Base-by-base conservation (phyloP, 2,113 vertebrate species). In the Silurus glanis region DNA sequence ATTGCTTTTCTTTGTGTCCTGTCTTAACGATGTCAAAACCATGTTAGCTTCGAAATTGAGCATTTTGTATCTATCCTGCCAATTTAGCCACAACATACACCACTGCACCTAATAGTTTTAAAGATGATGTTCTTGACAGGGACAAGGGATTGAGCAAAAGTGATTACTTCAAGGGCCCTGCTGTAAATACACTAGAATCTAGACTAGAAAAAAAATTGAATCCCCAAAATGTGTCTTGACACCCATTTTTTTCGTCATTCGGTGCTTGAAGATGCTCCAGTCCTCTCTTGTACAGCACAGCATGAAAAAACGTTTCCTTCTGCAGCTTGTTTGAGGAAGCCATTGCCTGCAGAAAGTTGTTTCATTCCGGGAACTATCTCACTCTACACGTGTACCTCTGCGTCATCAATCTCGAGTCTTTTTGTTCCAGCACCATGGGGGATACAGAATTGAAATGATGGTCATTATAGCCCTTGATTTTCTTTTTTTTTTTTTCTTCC, bases 401-500 rank as follows among this genome's bases (percentile, higher is more conserved):
- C 58, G 21, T 71, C 53, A 83, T 80, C 74, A 87, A 80, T 86
- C 76, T 59, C 23, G 37, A 23, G 59, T 83, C 79, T 87, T 80
- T 69, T 76, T 83, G 61, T 88, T 16, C 61, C 58, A 58, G 58
- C 82, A 16, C 86, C 85, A 83, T 64, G 76, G 80, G 47, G 59
- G 49, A 16, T 59, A 45, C 75, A 58, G 83, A 75, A 89, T 83
- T 86, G 83, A 74, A 86, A 76, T 83, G 74, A 86, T 86, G 81
- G 86, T 87, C 61, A 56, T 86, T 88, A 86, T 87, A 86, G 53
- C 81, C 67, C 62, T 37, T 61, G 13, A 83, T 86, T 55, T 53
- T 66, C 87, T 89, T 87, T 82, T 86, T 86, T 55, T 53, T 66
- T 88, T 89, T 87, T 82, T 86, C n/a, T n/a, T 84, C 82, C 84